A percentile compares a stretch with the other conserved stretches of the same genome.
Evolutionary conservation across 1,140 invertebrate genomes (phyloP).

Genomic region (Drosophila navojoa): DNA sequence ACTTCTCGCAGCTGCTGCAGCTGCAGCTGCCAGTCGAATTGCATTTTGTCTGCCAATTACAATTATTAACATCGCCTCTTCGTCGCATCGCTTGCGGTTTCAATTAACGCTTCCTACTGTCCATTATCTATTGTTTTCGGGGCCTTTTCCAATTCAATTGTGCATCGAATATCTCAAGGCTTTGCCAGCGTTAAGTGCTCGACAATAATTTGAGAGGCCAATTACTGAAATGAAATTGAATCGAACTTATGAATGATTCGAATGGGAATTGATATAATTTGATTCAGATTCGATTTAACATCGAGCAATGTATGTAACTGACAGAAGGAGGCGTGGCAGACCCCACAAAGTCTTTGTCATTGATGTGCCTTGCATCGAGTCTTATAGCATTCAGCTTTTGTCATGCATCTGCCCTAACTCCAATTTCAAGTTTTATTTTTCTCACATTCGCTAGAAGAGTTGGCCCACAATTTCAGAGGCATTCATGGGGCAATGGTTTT

Average conservation of each 20-base stretch:
- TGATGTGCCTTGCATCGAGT: too few species aligned
- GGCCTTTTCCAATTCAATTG: constrained; percentile 71
- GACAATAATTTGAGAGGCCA: constrained; percentile 12
- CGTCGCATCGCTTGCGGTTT: constrained; percentile 69
- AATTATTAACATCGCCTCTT: constrained; percentile 58
- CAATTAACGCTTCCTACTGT: constrained; percentile 82
- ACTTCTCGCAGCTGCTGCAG: constrained; percentile 27
- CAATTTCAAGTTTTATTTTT: too few species aligned
- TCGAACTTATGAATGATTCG: neutral
- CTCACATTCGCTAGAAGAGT: too few species aligned
- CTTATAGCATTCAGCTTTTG: too few species aligned
- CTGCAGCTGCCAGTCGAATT: constrained; percentile 32
- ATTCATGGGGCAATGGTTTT: too few species aligned
- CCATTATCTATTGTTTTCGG: constrained; percentile 68
- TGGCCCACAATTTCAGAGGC: too few species aligned
- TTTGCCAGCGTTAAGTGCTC: constrained; percentile 26
- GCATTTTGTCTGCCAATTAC: constrained; percentile 64
- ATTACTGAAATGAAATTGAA: constrained; percentile 3
- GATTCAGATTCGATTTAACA: too few species aligned
- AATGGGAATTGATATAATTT: neutral
- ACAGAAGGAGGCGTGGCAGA: too few species aligned
- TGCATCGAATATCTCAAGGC: constrained; percentile 65
- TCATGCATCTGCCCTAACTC: too few species aligned
- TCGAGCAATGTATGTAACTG: too few species aligned
- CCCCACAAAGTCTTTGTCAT: too few species aligned